Percentiles rank a stretch among this genome's conserved stretches.
These are phyloP conservation scores for Philypnodon macrostomus DNA, from an alignment of 2,797 vertebrate species.

Conservation along the genomic window DNA sequence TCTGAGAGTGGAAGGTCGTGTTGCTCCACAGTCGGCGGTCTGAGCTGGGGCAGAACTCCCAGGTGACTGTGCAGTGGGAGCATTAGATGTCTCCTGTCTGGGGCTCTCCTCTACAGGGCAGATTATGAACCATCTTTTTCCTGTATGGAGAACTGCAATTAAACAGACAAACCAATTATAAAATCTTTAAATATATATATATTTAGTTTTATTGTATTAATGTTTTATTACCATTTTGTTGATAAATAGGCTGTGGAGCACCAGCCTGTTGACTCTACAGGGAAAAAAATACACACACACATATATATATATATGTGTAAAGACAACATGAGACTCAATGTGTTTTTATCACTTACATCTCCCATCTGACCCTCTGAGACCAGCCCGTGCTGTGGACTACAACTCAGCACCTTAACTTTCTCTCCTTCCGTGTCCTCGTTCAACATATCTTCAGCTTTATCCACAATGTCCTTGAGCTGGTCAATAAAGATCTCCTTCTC, in stretches of 20 bases:
- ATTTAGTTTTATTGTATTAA: not conserved
- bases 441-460: constrained; percentile 98
- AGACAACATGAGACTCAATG: not conserved
- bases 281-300: constrained; percentile 1
- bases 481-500: constrained; percentile 98
- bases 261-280: constrained; percentile 74
- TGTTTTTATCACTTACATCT: constrained; percentile 60
- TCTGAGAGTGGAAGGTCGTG: constrained; percentile 66
- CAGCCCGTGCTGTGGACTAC: constrained; percentile 81
- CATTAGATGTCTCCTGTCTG: constrained; percentile 78
- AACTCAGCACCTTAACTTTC: constrained; percentile 78
- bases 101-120: constrained; percentile 93
- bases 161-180: constrained; percentile 2
- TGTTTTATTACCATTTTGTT: constrained; percentile 87
- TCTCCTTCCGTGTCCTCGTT: constrained; percentile 91
- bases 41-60: constrained; percentile 63
- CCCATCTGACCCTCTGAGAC: constrained; percentile 45
- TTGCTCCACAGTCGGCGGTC: constrained; percentile 61
- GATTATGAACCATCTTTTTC: constrained; percentile 98
- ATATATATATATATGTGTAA: constrained; percentile 1
- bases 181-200: not conserved
- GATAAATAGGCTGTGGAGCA: constrained; percentile 84
- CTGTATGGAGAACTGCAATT: constrained; percentile 89
- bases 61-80: constrained; percentile 57
- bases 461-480: constrained; percentile 96